Conservation (phyloP, 2,797 vertebrate genomes). For the Gallinago stenura region DNA sequence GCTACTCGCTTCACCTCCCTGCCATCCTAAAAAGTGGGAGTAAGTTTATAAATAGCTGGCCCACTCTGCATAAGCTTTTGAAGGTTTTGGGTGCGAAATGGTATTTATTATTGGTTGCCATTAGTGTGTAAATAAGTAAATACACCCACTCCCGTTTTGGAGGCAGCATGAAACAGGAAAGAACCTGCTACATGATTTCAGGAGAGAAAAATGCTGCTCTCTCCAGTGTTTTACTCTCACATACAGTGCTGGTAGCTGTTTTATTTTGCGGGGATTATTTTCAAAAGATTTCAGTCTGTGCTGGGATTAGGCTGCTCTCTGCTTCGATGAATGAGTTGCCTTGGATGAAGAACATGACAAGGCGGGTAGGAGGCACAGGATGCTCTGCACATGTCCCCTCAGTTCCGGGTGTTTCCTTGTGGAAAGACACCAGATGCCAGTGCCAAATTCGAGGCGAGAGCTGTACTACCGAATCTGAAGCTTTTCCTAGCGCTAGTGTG, state of each 20-base stretch:
- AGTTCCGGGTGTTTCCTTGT: not conserved
- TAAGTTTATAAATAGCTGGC: not conserved
- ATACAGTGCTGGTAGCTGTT: not conserved
- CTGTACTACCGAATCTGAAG: not conserved
- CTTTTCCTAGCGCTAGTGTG: not conserved
- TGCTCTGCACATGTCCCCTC: constrained; percentile 27
- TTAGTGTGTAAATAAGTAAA: constrained; percentile 37
- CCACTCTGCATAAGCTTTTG: not conserved
- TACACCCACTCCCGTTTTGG: constrained; percentile 19
- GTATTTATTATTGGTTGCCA: constrained; percentile 18
- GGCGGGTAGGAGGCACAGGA: constrained; percentile 1
- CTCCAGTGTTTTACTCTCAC: not conserved
- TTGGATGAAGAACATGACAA: constrained; percentile 11
- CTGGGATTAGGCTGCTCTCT: constrained; percentile 6
- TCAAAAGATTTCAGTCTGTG: not conserved
- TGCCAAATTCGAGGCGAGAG: not conserved
- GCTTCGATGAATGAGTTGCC: constrained; percentile 1
- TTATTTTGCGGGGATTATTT: not conserved
- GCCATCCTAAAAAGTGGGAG: not conserved
- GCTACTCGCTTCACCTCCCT: not conserved
- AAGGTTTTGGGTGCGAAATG: constrained; percentile 16
- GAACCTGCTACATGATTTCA: not conserved
- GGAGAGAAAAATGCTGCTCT: not conserved
- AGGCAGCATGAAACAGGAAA: constrained; percentile 4
- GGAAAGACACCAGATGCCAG: constrained; percentile 49